Evolutionary conservation across 2,797 vertebrate genomes (phyloP), one percentile per base, ranked within the genome.

Genomic region (Hippoglossus hippoglossus): DNA sequence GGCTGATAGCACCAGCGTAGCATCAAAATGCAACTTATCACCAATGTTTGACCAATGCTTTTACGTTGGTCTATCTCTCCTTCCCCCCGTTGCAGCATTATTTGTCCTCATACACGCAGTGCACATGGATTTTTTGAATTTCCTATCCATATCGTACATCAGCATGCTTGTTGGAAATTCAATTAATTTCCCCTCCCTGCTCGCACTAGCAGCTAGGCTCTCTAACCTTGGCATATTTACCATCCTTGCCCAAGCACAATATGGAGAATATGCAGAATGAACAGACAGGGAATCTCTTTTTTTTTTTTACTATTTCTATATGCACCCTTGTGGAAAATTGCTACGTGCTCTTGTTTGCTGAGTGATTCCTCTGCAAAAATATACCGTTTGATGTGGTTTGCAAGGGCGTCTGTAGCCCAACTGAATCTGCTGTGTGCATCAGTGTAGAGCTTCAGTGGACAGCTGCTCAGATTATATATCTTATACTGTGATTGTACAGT

Each of bases 201-300:
- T 72, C 22, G 15, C 66, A 73, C 74, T 24, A 18, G 82, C 75
- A 77, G 75, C 75, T 39, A 77, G 82, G 72, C 77, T 72, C 79
- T 75, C 80, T 84, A 84, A 85, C 80, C 87, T 79, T 75, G 81
- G 73, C 81, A 77, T 89, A 87, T 87, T 90, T 86, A 67, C 79
- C 83, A 82, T 83, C 66, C 50, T 26, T 82, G 65, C 59, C 73
- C 57, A 61, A 25, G 74, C 52, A 73, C 75, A 79, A 74, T 60
- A 63, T 73, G 73, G 73, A 61, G 72, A 83, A 84, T 54, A 77
- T 66, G 74, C 68, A 63, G 75, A 73, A 82, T 79, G 71, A 62
- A 75, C 28, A 73, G 58, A 70, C 60, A 49, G 55, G 34, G 34
- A 0, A 11, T 36, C 10, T 39, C 72, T 75, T 75, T 41, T 41